These are phyloP conservation scores for Panthera uncia DNA, from an alignment of 2,113 vertebrate genomes.

Conservation along the genomic window DNA sequence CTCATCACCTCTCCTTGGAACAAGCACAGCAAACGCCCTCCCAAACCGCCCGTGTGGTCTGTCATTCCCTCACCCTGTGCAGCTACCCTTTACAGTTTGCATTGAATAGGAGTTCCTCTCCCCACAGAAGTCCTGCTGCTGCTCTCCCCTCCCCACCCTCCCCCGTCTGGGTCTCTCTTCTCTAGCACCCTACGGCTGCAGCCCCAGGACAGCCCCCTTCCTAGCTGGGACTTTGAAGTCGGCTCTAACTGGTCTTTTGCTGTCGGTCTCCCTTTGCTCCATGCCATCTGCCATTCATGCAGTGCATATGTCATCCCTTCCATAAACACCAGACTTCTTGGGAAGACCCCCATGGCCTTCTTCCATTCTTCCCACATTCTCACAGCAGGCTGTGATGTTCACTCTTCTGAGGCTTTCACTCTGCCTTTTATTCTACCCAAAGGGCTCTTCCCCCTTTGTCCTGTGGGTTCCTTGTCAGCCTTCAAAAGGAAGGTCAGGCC, in stretches of 20 bases:
- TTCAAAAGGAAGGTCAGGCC: neutral
- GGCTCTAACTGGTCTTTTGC: neutral
- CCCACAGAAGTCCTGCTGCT: neutral
- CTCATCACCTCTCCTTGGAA: neutral
- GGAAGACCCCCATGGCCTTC: neutral
- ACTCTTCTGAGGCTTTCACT: neutral
- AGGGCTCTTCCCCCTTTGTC: neutral
- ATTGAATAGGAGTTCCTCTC: too few relatives aligned
- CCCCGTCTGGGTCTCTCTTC: neutral
- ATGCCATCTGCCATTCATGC: neutral
- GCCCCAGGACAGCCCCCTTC: neutral
- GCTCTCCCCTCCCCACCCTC: neutral
- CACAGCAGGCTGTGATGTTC: neutral
- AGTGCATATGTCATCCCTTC: neutral
- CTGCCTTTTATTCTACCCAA: neutral
- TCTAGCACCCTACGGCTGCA: accelerated
- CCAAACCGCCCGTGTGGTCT: accelerated
- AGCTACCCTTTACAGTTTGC: neutral
- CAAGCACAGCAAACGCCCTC: neutral
- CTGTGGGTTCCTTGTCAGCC: neutral
- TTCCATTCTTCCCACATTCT: neutral
- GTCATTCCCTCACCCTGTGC: neutral
- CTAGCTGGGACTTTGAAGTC: neutral
- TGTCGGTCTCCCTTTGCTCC: neutral
- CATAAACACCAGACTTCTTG: neutral